These are phyloP conservation scores for Daboia siamensis DNA, from an alignment of 2,113 vertebrate species.

Conservation along the genomic window DNA sequence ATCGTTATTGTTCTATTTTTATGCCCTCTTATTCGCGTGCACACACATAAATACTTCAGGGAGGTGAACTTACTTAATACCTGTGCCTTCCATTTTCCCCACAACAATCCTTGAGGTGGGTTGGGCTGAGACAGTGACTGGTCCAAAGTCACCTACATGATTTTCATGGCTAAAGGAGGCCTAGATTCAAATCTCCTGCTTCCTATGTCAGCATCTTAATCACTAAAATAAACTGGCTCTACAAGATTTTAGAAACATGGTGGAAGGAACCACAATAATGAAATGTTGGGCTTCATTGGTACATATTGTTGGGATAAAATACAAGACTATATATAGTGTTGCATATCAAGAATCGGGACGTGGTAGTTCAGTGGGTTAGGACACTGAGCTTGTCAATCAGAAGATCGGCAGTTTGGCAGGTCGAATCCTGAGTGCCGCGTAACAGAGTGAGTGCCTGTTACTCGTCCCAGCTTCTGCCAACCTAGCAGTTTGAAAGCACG, in stretches of 20 bases:
- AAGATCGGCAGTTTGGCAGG: too few relatives aligned
- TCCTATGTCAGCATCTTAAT: background rate
- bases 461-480: too few relatives aligned
- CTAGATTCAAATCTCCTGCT: background rate
- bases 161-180: background rate
- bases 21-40: background rate
- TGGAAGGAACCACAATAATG: background rate
- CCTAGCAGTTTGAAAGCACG: too few relatives aligned
- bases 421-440: too few relatives aligned
- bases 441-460: too few relatives aligned
- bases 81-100: background rate
- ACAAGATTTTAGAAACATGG: background rate
- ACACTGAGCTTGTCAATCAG: too few relatives aligned
- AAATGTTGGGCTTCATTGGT: background rate
- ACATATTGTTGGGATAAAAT: background rate
- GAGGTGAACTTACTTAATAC: background rate
- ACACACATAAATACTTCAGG: background rate
- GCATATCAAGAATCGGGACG: too few relatives aligned
- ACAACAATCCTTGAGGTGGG: background rate
- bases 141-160: background rate
- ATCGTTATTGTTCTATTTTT: background rate
- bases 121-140: background rate
- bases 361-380: too few relatives aligned
- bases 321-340: too few relatives aligned
- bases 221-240: background rate